Percentiles rank a stretch among this genome's conserved stretches.
phyloP scores from a whole-genome alignment of 2,113 vertebrate genomes.

The Bubo blakistoni region DNA sequence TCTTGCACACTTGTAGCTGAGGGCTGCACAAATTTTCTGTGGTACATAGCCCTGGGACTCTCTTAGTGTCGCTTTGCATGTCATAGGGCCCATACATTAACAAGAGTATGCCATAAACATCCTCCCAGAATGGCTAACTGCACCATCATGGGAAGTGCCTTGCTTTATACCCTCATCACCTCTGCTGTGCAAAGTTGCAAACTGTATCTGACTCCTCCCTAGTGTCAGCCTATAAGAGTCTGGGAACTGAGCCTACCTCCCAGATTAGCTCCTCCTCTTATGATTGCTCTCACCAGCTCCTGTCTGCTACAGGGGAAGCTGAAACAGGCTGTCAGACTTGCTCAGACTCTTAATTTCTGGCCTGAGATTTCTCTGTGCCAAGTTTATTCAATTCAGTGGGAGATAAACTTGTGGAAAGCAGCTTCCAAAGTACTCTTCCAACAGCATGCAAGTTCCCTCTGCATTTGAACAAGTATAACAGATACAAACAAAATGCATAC shows the following conservation, averaged over 20 bases:
- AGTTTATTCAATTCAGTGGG: background rate
- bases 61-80: background rate
- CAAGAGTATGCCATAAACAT: background rate
- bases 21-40: background rate
- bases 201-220: background rate
- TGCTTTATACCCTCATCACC: accelerated
- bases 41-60: background rate
- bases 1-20: background rate
- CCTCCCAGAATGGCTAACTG: background rate
- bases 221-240: background rate
- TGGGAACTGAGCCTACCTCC: background rate
- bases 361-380: background rate
- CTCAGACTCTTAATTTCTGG: background rate
- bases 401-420: background rate
- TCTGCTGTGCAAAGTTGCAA: background rate
- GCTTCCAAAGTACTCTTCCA: background rate
- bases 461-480: background rate
- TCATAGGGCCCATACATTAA: background rate
- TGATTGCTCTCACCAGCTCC: background rate
- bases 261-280: background rate
- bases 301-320: background rate
- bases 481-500: background rate
- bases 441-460: accelerated
- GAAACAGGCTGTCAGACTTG: background rate
- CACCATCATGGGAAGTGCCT: background rate